Evolutionary conservation across 2,797 vertebrate genomes (phyloP).

Genomic region (Capromys pilorides): DNA sequence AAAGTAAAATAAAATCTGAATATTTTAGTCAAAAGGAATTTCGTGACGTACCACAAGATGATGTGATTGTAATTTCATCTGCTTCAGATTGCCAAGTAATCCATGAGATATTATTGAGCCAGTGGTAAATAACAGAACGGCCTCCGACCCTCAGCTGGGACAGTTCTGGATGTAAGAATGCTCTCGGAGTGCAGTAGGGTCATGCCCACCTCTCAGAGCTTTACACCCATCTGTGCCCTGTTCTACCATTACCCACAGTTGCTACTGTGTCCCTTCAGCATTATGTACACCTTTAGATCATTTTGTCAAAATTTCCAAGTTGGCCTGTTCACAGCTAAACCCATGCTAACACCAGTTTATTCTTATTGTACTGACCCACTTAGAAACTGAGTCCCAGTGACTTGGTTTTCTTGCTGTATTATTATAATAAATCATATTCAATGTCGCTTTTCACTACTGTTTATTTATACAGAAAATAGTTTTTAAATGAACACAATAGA

Average conservation of each 20-base stretch:
- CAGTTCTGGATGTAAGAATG: background rate
- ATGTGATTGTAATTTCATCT: constrained; percentile 2
- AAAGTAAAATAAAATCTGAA: constrained; percentile 18
- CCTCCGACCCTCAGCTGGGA: background rate
- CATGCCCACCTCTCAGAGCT: accelerated
- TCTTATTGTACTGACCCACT: background rate
- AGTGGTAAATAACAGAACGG: background rate
- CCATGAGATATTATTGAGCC: background rate
- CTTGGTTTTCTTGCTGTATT: background rate
- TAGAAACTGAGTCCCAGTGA: background rate
- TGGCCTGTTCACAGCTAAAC: constrained; percentile 8
- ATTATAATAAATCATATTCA: constrained; percentile 28
- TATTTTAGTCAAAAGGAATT: constrained; percentile 35
- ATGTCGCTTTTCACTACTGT: background rate
- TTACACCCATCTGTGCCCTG: accelerated
- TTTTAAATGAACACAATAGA: background rate
- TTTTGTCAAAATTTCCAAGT: constrained; percentile 36
- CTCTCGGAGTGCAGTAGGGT: background rate
- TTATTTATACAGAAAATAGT: constrained; percentile 41
- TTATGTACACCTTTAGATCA: background rate
- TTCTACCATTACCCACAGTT: background rate
- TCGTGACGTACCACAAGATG: background rate
- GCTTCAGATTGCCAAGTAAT: background rate
- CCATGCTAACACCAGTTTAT: background rate
- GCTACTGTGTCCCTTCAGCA: background rate